Evolutionary conservation across 2,888 invertebrate genomes (phyloP).

Genomic region (Lochmaea crataegi): DNA sequence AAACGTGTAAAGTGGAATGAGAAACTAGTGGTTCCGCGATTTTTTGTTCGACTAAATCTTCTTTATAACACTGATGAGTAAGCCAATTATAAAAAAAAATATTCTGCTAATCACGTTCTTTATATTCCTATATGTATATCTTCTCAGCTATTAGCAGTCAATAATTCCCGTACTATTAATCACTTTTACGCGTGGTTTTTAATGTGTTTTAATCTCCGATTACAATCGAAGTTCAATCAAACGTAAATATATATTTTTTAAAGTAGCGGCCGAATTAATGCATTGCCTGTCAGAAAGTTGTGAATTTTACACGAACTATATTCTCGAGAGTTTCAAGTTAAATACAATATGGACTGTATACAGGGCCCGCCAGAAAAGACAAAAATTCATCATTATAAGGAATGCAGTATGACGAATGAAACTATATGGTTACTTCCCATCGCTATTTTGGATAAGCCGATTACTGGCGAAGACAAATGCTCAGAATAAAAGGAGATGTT

Average conservation of each 20-base stretch:
- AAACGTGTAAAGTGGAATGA: not conserved
- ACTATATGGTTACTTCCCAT: too few species aligned
- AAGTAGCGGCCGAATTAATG: conserved; percentile 1
- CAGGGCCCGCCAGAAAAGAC: too few species aligned
- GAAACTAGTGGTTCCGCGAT: not conserved
- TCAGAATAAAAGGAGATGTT: too few species aligned
- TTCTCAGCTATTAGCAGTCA: not conserved
- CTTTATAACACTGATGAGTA: not conserved
- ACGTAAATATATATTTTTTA: not conserved
- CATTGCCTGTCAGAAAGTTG: not conserved
- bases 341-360: too few species aligned
- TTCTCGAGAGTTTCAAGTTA: not conserved
- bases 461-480: too few species aligned
- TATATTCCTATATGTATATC: not conserved
- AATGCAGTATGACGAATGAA: too few species aligned
- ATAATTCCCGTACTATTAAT: not conserved
- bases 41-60: not conserved
- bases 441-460: too few species aligned
- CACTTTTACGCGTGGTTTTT: not conserved
- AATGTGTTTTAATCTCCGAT: not conserved
- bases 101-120: conserved; percentile 3
- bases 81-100: not conserved
- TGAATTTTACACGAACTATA: not conserved
- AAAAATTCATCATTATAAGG: too few species aligned
- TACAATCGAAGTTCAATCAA: not conserved